Evolutionary conservation across 2,888 invertebrate species (phyloP).

Genomic region (Tyria jacobaeae): DNA sequence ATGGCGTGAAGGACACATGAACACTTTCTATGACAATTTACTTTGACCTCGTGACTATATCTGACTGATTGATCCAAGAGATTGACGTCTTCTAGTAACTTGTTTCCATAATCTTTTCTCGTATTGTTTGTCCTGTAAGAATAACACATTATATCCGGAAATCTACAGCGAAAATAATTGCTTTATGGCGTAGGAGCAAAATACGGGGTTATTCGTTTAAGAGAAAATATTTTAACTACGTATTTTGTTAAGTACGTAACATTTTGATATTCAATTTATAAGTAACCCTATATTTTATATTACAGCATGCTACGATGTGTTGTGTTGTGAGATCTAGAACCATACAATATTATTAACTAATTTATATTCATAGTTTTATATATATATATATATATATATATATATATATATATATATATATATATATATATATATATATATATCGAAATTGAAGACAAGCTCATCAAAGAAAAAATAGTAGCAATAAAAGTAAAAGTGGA

Average conservation of each 20-base stretch:
- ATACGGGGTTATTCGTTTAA: constrained; percentile 41
- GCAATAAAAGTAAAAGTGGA: constrained; percentile 38
- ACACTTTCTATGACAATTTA: constrained; percentile 57
- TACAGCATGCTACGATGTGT: constrained; percentile 20
- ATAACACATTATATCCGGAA: constrained; percentile 48
- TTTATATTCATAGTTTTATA: no score
- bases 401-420: no score
- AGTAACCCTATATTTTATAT: constrained; percentile 43
- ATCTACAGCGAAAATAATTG: constrained; percentile 6
- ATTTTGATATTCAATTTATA: neutral
- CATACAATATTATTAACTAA: constrained; percentile 27
- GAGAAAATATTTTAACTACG: neutral
- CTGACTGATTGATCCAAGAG: constrained; percentile 82
- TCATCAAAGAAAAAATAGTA: constrained; percentile 39
- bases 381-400: no score
- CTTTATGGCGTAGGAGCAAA: constrained; percentile 4
- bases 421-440: no score
- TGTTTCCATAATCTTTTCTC: constrained; percentile 94
- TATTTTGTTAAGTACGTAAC: neutral
- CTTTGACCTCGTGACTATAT: constrained; percentile 60
- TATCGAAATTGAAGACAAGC: constrained; percentile 32
- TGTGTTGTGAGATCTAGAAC: constrained; percentile 30
- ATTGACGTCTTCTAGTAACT: constrained; percentile 90
- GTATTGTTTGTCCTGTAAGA: constrained; percentile 90
- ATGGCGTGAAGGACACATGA: constrained; percentile 47